Conservation (phyloP, 2,113 vertebrate species). For the Hystrix cristata region DNA sequence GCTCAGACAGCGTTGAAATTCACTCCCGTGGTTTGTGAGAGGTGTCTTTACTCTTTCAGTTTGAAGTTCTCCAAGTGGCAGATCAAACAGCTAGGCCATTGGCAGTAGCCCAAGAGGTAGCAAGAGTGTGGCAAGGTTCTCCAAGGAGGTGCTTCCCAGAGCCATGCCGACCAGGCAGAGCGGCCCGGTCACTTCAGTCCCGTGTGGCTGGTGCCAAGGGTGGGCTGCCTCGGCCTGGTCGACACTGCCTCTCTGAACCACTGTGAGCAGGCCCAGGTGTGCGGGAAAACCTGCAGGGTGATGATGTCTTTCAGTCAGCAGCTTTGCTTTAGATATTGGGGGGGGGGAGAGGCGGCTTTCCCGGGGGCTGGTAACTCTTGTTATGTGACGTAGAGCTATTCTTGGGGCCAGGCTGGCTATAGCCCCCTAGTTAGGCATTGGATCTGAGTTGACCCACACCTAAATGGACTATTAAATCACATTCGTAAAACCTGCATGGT, state of each 20-base stretch:
- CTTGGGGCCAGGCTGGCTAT: too few relatives aligned
- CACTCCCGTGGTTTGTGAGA: not conserved
- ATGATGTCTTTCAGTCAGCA: too few relatives aligned
- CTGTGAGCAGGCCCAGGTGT: too few relatives aligned
- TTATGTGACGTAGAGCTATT: too few relatives aligned
- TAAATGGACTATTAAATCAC: not conserved
- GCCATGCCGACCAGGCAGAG: not conserved
- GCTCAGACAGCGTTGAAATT: not conserved
- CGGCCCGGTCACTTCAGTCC: not conserved
- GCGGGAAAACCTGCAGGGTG: too few relatives aligned
- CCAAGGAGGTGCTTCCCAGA: not conserved
- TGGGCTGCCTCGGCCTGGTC: too few relatives aligned
- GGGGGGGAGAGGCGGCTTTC: too few relatives aligned
- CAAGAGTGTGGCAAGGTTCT: not conserved
- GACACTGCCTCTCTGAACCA: too few relatives aligned
- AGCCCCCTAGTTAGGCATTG: too few relatives aligned
- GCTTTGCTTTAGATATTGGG: too few relatives aligned
- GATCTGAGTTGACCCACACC: not conserved
- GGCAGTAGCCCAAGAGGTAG: not conserved
- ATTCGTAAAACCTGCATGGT: not conserved
- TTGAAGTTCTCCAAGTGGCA: not conserved
- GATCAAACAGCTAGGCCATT: not conserved
- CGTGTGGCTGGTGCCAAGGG: too few relatives aligned
- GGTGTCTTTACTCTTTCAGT: not conserved
- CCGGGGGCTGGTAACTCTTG: too few relatives aligned